These are phyloP conservation scores for Dromaius novaehollandiae DNA, from an alignment of 2,113 vertebrate genomes.

Conservation along the genomic window DNA sequence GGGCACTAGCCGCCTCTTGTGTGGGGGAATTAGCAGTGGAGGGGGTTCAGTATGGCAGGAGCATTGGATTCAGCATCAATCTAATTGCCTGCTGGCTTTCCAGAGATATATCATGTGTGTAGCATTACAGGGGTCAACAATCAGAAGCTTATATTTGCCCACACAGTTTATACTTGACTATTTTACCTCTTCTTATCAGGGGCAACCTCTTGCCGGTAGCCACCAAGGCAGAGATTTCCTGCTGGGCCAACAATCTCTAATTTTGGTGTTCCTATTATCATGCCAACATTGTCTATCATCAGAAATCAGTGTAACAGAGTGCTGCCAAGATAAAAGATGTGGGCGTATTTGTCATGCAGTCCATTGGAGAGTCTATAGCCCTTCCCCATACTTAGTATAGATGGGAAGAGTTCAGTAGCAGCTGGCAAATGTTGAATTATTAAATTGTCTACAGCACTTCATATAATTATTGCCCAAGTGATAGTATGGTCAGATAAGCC, in stretches of 20 bases:
- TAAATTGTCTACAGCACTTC: conserved; percentile 55
- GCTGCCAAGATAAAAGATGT: not conserved
- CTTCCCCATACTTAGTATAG: not conserved
- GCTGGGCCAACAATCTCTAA: not conserved
- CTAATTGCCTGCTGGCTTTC: not conserved
- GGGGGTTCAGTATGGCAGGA: not conserved
- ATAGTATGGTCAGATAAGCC: conserved; percentile 18
- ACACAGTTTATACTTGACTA: not conserved
- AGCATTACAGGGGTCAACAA: not conserved
- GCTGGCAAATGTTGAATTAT: conserved; percentile 41
- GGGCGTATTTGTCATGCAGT: not conserved
- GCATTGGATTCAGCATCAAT: not conserved
- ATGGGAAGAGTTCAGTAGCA: not conserved
- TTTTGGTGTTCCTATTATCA: not conserved
- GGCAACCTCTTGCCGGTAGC: not conserved
- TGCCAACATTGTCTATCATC: not conserved
- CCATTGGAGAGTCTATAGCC: not conserved
- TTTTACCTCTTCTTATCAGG: not conserved
- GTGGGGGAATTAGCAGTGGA: not conserved
- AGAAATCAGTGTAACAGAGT: not conserved
- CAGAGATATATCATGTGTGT: not conserved
- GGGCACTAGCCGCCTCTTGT: not conserved
- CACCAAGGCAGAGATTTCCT: not conserved
- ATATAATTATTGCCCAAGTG: conserved; percentile 31
- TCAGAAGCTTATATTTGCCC: not conserved